Conservation (phyloP, 2,888 invertebrate genomes). For the Spicauda simplicius region DNA sequence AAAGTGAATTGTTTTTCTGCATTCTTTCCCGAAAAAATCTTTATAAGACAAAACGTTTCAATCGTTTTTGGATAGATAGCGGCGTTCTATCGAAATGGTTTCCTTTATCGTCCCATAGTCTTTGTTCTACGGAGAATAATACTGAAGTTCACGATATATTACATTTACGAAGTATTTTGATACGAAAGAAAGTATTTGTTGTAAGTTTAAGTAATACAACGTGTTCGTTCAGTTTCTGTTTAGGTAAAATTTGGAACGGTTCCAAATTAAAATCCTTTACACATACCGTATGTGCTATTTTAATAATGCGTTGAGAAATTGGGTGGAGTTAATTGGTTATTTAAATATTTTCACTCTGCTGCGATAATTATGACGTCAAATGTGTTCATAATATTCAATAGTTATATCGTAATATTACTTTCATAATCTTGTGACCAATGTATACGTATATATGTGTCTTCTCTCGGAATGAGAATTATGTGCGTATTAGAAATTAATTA, state of each 20-base stretch:
- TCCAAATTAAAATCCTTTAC: slow-evolving; percentile 21
- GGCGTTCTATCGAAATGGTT: not conserved
- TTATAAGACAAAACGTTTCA: not conserved
- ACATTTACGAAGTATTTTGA: not conserved
- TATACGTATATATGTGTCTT: too few species aligned
- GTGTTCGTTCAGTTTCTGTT: slow-evolving; percentile 9
- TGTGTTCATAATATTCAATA: too few species aligned
- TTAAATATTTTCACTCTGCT: too few species aligned
- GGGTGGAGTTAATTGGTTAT: not conserved
- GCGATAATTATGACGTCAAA: too few species aligned
- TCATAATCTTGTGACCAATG: too few species aligned
- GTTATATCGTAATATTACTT: too few species aligned
- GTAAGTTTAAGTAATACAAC: not conserved
- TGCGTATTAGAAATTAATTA: too few species aligned
- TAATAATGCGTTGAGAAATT: not conserved
- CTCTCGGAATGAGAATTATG: too few species aligned
- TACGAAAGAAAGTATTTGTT: not conserved
- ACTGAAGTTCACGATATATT: not conserved
- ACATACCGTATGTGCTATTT: slow-evolving; percentile 2
- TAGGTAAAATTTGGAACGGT: slow-evolving; percentile 13
- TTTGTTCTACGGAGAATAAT: not conserved
- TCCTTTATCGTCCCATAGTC: not conserved
- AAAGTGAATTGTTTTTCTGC: not conserved
- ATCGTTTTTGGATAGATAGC: not conserved
- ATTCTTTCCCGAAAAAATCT: not conserved